A percentile compares a stretch with the other conserved stretches of the same genome.
Conservation (phyloP, 2,888 invertebrate genomes). For the Dasypolia templi region DNA sequence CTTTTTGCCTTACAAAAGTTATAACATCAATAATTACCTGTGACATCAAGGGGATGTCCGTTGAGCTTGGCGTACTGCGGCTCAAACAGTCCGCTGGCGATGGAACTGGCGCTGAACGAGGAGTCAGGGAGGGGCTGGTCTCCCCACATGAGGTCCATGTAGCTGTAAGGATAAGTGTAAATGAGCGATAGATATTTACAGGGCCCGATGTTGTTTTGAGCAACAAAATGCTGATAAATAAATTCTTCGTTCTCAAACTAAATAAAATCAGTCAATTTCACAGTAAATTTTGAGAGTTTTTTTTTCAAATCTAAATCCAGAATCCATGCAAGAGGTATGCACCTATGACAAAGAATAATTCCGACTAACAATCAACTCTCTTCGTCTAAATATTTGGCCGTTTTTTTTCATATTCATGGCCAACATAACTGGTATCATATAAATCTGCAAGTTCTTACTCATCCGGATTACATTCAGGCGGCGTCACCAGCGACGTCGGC, state of each 20-base stretch:
- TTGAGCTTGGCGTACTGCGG: constrained; percentile 89
- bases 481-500: constrained; percentile 69
- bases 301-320: not conserved
- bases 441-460: constrained; percentile 57
- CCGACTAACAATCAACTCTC: too few species aligned
- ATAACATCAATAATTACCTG: constrained; percentile 55
- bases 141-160: constrained; percentile 84
- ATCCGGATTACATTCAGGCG: constrained; percentile 63
- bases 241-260: not conserved
- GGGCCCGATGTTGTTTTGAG: not conserved
- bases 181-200: not conserved
- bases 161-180: constrained; percentile 67
- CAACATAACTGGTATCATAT: too few species aligned
- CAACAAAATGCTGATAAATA: not conserved
- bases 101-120: constrained; percentile 91
- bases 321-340: too few species aligned
- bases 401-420: too few species aligned
- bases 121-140: constrained; percentile 86
- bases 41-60: constrained; percentile 67
- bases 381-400: too few species aligned
- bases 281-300: too few species aligned
- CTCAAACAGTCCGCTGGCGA: constrained; percentile 82
- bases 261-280: not conserved
- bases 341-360: too few species aligned
- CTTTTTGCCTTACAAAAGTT: not conserved